Conservation (phyloP, 2,888 invertebrate species). For the Drosophila demipolita region DNA sequence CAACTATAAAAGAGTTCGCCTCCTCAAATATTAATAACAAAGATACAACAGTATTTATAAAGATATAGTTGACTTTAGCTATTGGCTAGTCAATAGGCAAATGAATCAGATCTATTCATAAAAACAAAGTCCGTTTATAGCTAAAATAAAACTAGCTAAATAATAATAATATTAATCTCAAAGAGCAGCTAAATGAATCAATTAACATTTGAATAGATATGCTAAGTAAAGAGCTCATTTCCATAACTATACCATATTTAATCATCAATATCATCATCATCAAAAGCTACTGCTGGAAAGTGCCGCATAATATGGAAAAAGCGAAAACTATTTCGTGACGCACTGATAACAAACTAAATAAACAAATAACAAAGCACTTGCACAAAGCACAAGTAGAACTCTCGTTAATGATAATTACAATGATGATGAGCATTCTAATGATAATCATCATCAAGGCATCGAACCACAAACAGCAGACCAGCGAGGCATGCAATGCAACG, state of each 20-base stretch:
- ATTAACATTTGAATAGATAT: constrained; percentile 31
- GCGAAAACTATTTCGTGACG: constrained; percentile 64
- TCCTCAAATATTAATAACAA: constrained; percentile 20
- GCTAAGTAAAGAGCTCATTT: constrained; percentile 21
- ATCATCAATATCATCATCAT: background rate
- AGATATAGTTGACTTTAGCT: background rate
- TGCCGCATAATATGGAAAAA: constrained; percentile 56
- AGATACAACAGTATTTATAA: constrained; percentile 8
- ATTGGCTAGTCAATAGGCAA: background rate
- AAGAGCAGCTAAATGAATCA: constrained; percentile 26
- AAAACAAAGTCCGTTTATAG: background rate
- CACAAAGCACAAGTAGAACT: constrained; percentile 26
- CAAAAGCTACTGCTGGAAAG: constrained; percentile 22
- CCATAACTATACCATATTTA: constrained; percentile 2
- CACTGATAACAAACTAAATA: constrained; percentile 66
- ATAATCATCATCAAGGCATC: constrained; percentile 17
- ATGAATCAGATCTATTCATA: constrained; percentile 32
- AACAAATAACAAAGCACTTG: constrained; percentile 45
- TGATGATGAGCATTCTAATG: constrained; percentile 6
- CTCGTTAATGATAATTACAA: constrained; percentile 41
- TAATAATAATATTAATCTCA: background rate
- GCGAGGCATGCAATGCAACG: constrained; percentile 69
- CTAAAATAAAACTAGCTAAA: background rate
- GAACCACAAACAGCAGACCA: constrained; percentile 37
- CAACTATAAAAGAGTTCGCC: background rate